Evolutionary conservation across 2,888 invertebrate species (phyloP), one percentile per base, ranked within the genome.

Genomic region (Eristalis tenax): DNA sequence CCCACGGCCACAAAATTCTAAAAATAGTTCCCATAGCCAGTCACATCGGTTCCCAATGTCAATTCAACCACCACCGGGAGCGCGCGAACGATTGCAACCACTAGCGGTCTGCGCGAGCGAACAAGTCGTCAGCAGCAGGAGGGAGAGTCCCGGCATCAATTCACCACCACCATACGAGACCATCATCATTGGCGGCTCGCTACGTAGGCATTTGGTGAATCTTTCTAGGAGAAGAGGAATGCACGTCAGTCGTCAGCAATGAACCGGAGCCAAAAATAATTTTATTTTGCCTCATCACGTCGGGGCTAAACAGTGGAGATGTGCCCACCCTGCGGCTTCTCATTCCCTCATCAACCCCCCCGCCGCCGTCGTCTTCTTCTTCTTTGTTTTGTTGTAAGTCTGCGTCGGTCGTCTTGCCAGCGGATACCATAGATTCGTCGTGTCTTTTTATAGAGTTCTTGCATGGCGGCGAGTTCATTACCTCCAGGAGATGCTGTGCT

Each of bases 241-340:
- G 71, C 65, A 83, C 87, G 83, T 83, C 83, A 79, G 87, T 75
- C 87, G 83, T 83, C 83, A 87, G 87, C 83, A 83, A 83, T 87
- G 87, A 87, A 87, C 87, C 83, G 87, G 64, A 87, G 87, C 87
- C 80, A 87, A 87, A 87, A 87, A 87, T 87, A 87, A 87, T 83
- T 76, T 79, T 68, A 75, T 76, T 86, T 73, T 26, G 26, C 38
- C 32, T 79, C 56, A 63, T 77, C 74, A 69, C 70, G 59, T 70
- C 70, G 50, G 66, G 77, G 57, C 82, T 78, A 70, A 69, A 38
- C 71, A 64, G 81, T 86, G 32, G 32, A 63, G 65, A 79, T 56
- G 50, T 61, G 59, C 57, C 35, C 59, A 79, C 64, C 50, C 50
- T 50, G 50, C 50, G 50, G n/a, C 50, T 18, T 50, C 18, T 6